Evolutionary conservation across 2,113 vertebrate species (phyloP).

Genomic region (Semnornis frantzii): DNA sequence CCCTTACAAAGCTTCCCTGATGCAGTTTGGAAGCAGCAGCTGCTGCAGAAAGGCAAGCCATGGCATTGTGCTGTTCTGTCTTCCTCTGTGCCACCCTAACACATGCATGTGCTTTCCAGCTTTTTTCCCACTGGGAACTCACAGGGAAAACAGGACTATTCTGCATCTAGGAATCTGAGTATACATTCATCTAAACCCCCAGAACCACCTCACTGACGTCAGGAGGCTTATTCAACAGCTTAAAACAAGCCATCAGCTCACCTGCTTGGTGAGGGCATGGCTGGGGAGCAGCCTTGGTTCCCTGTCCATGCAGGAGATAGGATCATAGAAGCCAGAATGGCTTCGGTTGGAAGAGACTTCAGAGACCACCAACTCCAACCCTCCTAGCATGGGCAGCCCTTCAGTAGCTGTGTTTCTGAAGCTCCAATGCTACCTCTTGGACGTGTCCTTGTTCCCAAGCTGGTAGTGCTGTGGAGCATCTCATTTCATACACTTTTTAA

Average conservation of each 20-base stretch:
- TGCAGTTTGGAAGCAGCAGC: background rate
- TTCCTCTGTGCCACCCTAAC: rapidly evolving
- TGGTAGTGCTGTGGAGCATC: background rate
- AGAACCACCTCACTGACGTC: background rate
- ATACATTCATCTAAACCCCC: rapidly evolving
- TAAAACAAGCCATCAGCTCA: background rate
- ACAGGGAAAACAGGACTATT: background rate
- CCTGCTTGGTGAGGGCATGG: rapidly evolving
- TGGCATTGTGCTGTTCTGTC: background rate
- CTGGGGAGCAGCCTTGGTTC: background rate
- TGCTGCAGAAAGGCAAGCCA: background rate
- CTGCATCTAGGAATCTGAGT: background rate
- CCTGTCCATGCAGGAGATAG: no score
- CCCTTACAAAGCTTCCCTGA: background rate
- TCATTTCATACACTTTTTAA: background rate
- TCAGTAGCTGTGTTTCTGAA: background rate
- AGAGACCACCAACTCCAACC: no score
- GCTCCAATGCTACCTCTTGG: background rate
- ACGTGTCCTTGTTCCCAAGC: rapidly evolving
- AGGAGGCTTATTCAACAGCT: background rate
- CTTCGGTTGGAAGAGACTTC: no score
- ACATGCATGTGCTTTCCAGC: rapidly evolving
- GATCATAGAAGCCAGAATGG: background rate
- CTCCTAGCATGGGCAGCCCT: no score
- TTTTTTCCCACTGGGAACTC: background rate